Base-by-base conservation (phyloP, 1,140 invertebrate genomes). In the Plodia interpunctella region DNA sequence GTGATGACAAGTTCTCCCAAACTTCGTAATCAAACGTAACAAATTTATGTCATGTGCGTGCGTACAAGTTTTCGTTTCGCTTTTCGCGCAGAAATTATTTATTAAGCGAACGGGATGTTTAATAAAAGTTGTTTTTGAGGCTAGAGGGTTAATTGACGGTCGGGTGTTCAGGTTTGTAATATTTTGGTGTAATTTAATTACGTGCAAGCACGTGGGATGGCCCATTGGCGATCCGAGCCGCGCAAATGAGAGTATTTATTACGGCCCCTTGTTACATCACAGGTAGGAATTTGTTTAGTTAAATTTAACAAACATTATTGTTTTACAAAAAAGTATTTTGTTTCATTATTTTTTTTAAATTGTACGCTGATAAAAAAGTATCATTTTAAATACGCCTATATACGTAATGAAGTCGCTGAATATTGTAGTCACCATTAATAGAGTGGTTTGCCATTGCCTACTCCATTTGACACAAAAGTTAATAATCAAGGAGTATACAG, bases 11-110 rank as follows among this genome's bases (percentile, higher is more conserved):
- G 68, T 76, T 68, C 62, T 63, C 64, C 63, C 63, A 76, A 85
- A 88, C 70, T 88, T 86, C 63, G 73, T 88, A 86, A 86, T 88
- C 83, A 85, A 80, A 80, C 80, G 79, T 80, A 80, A 83, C 75
- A 70, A 85, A 88, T 85, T 88, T 86, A 85, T 80, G 74, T 76
- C 58, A 62, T 54, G 81, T 73, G 78, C 83, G 84, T 84, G 84
- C 66, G 55, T 19, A 62, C 38, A 57, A 62, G 50, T 50, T 50
- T 57, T 57, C 35, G 28, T 62, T 49, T 28, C 30, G 20, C 61
- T 49, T 51, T n/a, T 25, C 18, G 51, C 51, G 51, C 19, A 25
- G 51, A 53, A 53, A 53, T 25, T 53, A 53, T 53, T 53, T 53
- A 53, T 53, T 53, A 53, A 53, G 21, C 20, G 51, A n/a, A 32